These are phyloP conservation scores for Pseudomyrmex sp. DNA, from an alignment of 1,140 invertebrate genomes.

Conservation along the genomic window DNA sequence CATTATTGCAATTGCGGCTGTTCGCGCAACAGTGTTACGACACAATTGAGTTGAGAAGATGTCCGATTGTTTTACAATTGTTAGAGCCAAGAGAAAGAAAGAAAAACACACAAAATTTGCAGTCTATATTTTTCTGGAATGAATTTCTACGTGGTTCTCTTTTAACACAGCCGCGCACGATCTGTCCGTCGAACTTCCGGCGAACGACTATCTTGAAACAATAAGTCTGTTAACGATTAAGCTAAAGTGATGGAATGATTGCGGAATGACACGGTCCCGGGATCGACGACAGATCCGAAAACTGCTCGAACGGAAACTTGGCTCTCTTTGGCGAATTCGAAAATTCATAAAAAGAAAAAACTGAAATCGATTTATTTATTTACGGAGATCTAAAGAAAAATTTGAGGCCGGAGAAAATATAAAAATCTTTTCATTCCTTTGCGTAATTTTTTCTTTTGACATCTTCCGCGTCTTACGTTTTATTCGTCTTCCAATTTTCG, in stretches of 20 bases:
- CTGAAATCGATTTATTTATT: not conserved
- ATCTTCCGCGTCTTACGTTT: not conserved
- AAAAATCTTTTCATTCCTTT: not conserved
- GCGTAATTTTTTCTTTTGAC: too few species aligned
- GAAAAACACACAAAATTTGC: not conserved
- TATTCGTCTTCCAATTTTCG: not conserved
- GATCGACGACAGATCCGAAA: slow-evolving; percentile 12
- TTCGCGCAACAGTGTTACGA: not conserved
- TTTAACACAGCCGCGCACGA: slow-evolving; percentile 15
- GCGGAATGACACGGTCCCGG: slow-evolving; percentile 52
- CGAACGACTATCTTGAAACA: not conserved
- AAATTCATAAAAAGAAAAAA: not conserved
- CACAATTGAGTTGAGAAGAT: not conserved
- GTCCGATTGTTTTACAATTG: not conserved
- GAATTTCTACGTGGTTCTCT: slow-evolving; percentile 14
- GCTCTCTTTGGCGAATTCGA: not conserved
- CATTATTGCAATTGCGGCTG: slow-evolving; percentile 5
- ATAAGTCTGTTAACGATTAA: not conserved
- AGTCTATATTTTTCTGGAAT: slow-evolving; percentile 28
- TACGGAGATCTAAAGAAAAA: not conserved
- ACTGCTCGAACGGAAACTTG: not conserved
- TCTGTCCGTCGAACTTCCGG: not conserved
- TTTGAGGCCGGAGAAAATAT: not conserved
- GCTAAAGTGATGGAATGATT: slow-evolving; percentile 51
- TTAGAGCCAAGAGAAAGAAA: not conserved